These are phyloP conservation scores for Macrocentrus cingulum DNA, from an alignment of 1,140 invertebrate genomes.

Conservation along the genomic window DNA sequence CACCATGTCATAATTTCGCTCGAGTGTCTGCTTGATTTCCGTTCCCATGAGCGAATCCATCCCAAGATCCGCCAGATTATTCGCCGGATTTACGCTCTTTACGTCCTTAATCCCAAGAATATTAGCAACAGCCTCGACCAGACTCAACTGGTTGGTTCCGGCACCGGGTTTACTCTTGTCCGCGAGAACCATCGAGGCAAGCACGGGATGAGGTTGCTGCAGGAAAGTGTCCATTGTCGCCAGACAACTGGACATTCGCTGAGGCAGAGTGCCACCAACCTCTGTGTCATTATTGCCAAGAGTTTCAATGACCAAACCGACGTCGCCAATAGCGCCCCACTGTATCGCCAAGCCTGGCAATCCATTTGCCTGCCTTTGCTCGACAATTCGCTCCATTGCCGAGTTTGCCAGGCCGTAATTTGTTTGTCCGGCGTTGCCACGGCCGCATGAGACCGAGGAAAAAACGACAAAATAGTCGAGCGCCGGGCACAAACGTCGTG, in stretches of 20 bases:
- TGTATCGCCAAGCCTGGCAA: constrained; percentile 87
- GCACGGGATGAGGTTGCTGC: constrained; percentile 81
- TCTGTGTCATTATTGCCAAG: constrained; percentile 88
- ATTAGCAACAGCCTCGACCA: constrained; percentile 77
- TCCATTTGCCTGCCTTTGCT: constrained; percentile 78
- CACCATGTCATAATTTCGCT: constrained; percentile 87
- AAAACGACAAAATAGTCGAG: constrained; percentile 92
- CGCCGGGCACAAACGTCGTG: constrained; percentile 72
- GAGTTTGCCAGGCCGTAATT: constrained; percentile 97
- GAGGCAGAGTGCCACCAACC: constrained; percentile 89
- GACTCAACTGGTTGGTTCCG: constrained; percentile 58
- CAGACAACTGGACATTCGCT: constrained; percentile 87
- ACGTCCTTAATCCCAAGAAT: constrained; percentile 87
- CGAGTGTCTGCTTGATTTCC: constrained; percentile 95
- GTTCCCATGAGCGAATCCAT: constrained; percentile 98
- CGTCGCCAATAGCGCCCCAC: constrained; percentile 97
- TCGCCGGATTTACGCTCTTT: constrained; percentile 70
- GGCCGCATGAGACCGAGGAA: constrained; percentile 91
- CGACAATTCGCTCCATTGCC: constrained; percentile 92
- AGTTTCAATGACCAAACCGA: constrained; percentile 86
- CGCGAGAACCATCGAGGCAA: constrained; percentile 80
- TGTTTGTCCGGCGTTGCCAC: constrained; percentile 91
- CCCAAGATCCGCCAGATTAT: constrained; percentile 86
- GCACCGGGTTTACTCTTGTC: constrained; percentile 68
- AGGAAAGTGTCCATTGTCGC: constrained; percentile 84